phyloP scores from a whole-genome alignment of 2,797 vertebrate species.

The Syngnathus acus region DNA sequence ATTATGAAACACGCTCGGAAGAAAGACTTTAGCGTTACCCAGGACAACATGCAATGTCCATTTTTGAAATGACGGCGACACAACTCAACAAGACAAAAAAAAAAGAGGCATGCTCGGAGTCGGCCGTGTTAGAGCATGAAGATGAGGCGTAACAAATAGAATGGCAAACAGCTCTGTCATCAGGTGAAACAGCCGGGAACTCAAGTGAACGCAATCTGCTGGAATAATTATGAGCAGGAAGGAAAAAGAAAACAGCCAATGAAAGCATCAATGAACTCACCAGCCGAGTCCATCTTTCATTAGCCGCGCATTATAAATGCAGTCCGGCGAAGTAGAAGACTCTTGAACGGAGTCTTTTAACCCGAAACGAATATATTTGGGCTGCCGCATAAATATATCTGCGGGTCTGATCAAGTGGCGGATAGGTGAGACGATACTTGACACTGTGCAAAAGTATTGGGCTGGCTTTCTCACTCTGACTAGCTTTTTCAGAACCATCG shows the following conservation, averaged over 20 bases:
- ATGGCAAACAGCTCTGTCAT: constrained; percentile 59
- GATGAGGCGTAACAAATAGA: constrained; percentile 45
- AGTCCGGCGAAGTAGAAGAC: neutral
- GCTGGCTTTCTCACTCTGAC: neutral
- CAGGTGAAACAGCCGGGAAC: constrained; percentile 42
- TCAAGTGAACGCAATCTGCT: constrained; percentile 36
- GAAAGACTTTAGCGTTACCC: constrained; percentile 4
- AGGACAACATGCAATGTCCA: constrained; percentile 37
- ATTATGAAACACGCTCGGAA: neutral
- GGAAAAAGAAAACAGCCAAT: constrained; percentile 20
- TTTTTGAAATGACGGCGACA: constrained; percentile 27
- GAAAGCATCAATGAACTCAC: constrained; percentile 36
- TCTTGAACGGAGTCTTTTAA: neutral
- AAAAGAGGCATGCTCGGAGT: constrained; percentile 50
- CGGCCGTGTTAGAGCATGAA: constrained; percentile 38
- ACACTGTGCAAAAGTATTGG: neutral
- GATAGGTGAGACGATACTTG: neutral
- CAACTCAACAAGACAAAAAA: constrained; percentile 37
- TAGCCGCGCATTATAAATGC: neutral
- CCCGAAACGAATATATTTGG: neutral
- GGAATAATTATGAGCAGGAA: constrained; percentile 25
- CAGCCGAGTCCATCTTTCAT: neutral
- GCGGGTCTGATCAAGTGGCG: neutral
- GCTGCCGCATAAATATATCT: neutral
- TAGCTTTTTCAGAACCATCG: neutral